phyloP scores from a whole-genome alignment of 2,888 invertebrate genomes.

The Ophion obscuratus region DNA sequence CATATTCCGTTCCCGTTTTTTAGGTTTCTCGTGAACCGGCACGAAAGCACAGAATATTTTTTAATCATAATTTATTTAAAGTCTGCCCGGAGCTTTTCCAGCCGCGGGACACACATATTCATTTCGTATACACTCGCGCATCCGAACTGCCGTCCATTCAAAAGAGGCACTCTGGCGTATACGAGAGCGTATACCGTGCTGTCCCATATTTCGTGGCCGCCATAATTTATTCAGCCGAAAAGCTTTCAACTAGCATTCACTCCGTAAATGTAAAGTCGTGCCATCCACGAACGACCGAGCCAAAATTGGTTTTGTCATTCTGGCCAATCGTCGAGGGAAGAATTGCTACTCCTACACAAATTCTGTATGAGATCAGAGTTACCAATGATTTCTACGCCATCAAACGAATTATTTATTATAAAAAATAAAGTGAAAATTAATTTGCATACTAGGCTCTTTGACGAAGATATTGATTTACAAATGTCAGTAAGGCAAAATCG shows the following conservation, averaged over 20 bases:
- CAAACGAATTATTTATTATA: neutral
- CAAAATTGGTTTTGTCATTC: conserved; percentile 52
- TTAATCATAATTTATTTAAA: conserved; percentile 70
- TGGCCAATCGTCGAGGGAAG: conserved; percentile 43
- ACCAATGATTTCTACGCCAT: neutral
- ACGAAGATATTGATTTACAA: no score
- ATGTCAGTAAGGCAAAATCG: no score
- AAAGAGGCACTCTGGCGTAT: conserved; percentile 55
- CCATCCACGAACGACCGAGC: neutral
- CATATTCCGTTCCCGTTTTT: conserved; percentile 28
- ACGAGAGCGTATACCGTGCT: conserved; percentile 40
- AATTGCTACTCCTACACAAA: conserved; percentile 12
- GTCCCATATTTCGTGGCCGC: conserved; percentile 65
- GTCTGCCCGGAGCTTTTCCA: conserved; percentile 34
- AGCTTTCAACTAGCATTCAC: conserved; percentile 71
- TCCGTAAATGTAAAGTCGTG: conserved; percentile 70
- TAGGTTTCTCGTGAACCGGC: neutral
- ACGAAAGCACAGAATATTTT: conserved; percentile 50
- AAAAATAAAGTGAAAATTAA: no score
- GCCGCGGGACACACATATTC: conserved; percentile 16
- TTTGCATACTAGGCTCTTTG: no score
- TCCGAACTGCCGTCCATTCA: conserved; percentile 53
- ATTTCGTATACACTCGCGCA: neutral
- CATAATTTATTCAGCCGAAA: conserved; percentile 73
- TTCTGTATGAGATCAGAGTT: conserved; percentile 16